phyloP scores from a whole-genome alignment of 2,113 vertebrate genomes.

The Osmerus mordax region DNA sequence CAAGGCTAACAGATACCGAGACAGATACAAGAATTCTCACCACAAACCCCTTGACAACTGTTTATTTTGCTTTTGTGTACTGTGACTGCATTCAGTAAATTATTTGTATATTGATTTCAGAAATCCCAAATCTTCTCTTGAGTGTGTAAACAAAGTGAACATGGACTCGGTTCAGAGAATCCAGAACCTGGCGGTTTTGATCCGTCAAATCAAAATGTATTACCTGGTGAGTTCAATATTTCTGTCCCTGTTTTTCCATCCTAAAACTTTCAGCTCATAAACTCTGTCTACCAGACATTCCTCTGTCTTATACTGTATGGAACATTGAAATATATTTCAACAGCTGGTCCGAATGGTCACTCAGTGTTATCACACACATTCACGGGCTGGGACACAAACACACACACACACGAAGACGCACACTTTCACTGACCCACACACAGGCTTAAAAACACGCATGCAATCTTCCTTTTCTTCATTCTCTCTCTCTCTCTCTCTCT shows the following conservation, averaged over 20 bases:
- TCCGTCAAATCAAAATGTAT: conserved; percentile 62
- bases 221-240: conserved; percentile 58
- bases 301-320: conserved; percentile 9
- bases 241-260: neutral
- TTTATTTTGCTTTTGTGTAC: conserved; percentile 7
- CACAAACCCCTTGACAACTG: conserved; percentile 6
- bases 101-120: conserved; percentile 31
- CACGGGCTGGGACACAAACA: conserved; percentile 3
- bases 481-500: too few species aligned
- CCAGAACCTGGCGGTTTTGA: conserved; percentile 57
- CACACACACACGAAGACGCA: conserved; percentile 4
- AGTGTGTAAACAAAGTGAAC: conserved; percentile 45
- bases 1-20: conserved; percentile 9
- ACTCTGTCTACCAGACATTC: conserved; percentile 5
- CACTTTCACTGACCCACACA: neutral
- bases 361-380: neutral
- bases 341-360: neutral
- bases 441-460: neutral
- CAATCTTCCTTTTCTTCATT: too few species aligned
- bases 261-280: neutral
- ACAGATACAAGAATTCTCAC: neutral
- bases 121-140: conserved; percentile 50
- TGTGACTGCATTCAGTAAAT: conserved; percentile 3
- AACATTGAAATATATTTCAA: conserved; percentile 19
- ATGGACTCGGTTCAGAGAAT: conserved; percentile 56